Conservation (phyloP, 1,140 invertebrate species). For the Chlorops oryzae region DNA sequence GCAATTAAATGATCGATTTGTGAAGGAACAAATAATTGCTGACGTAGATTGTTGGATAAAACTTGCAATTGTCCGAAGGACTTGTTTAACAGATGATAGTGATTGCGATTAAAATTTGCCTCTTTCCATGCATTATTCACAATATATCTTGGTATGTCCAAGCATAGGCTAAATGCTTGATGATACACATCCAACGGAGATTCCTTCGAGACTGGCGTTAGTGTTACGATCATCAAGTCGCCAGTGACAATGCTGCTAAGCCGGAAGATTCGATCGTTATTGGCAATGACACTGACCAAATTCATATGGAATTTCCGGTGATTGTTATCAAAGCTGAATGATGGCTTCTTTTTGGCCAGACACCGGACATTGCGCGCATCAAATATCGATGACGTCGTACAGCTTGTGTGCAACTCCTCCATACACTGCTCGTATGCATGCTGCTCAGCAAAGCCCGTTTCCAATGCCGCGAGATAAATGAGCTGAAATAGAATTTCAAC, state of each 20-base stretch:
- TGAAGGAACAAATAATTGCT: conserved; percentile 36
- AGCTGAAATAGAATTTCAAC: conserved; percentile 22
- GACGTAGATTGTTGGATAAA: conserved; percentile 22
- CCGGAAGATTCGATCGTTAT: conserved; percentile 12
- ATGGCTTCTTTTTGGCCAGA: conserved; percentile 13
- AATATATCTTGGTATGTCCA: conserved; percentile 29
- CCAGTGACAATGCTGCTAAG: conserved; percentile 25
- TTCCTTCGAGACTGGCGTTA: conserved; percentile 19
- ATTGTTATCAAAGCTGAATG: not conserved
- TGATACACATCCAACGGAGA: not conserved
- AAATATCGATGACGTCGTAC: conserved; percentile 23
- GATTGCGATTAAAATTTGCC: too few species aligned
- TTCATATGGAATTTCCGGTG: not conserved
- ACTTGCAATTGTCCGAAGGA: conserved; percentile 34
- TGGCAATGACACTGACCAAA: conserved; percentile 13
- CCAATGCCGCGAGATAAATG: conserved; percentile 29
- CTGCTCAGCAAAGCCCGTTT: conserved; percentile 28
- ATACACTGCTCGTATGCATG: conserved; percentile 17
- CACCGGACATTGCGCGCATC: conserved; percentile 30
- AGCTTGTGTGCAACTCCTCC: conserved; percentile 18
- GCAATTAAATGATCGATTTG: conserved; percentile 25
- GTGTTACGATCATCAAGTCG: conserved; percentile 31
- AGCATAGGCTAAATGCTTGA: conserved; percentile 4
- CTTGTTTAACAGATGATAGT: conserved; percentile 20
- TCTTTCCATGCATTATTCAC: conserved; percentile 18